Conservation (phyloP, 2,797 vertebrate species). For the Acipenser transmontanus region DNA sequence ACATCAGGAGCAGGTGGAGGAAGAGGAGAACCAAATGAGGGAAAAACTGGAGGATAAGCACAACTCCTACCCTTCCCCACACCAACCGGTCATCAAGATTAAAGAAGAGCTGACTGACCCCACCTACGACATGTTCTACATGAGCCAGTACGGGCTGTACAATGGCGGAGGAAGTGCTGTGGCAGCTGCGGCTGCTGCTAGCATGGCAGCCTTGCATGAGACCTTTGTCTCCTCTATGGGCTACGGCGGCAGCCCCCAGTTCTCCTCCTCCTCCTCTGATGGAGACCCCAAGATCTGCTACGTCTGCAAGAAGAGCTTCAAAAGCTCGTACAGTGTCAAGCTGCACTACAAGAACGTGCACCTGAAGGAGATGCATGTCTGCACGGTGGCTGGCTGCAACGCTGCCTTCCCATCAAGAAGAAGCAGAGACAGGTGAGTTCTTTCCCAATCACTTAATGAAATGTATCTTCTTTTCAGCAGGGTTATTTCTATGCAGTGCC, state of each 20-base stretch:
- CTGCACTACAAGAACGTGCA: constrained; percentile 99
- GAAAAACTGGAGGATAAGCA: constrained; percentile 78
- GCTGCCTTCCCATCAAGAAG: constrained; percentile 95
- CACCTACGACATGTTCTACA: constrained; percentile 97
- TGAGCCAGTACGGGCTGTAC: constrained; percentile 95
- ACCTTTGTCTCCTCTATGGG: constrained; percentile 89
- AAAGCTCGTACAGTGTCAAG: constrained; percentile 98
- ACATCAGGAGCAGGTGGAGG: constrained; percentile 30
- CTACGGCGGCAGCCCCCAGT: constrained; percentile 89
- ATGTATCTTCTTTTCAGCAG: no score
- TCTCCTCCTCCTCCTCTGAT: constrained; percentile 36
- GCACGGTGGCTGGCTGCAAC: constrained; percentile 95
- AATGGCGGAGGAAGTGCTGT: constrained; percentile 74
- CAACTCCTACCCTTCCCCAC: constrained; percentile 72
- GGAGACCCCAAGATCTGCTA: constrained; percentile 89
- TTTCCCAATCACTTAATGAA: neutral
- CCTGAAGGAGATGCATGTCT: constrained; percentile 99
- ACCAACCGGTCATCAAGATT: constrained; percentile 83
- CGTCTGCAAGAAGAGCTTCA: constrained; percentile 99
- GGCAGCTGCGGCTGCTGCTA: constrained; percentile 80
- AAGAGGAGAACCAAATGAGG: constrained; percentile 68
- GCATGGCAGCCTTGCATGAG: constrained; percentile 95
- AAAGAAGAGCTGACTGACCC: constrained; percentile 95
- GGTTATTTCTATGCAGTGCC: no score
- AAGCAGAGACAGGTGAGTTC: constrained; percentile 97